Conservation (phyloP, 2,113 vertebrate genomes). For the Carassius auratus region DNA sequence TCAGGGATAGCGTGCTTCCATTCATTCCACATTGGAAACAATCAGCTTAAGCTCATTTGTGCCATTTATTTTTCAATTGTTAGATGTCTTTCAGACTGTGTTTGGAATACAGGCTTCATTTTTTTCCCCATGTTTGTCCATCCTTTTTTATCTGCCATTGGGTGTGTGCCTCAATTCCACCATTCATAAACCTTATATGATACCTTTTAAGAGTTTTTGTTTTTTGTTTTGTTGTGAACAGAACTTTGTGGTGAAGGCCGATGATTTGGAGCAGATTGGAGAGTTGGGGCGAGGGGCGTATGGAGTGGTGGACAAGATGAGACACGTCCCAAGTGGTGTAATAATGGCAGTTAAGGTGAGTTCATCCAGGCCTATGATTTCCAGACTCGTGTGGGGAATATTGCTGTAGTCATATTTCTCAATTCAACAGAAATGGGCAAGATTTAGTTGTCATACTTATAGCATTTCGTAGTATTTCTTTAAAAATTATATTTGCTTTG, state of each 20-base stretch:
- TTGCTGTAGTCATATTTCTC: neutral
- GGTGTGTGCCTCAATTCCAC: neutral
- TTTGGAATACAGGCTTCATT: neutral
- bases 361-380: neutral
- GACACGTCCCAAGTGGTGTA: conserved; percentile 90
- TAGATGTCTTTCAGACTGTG: conserved; percentile 1
- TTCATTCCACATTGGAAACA: neutral
- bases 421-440: neutral
- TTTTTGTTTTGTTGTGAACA: conserved; percentile 59
- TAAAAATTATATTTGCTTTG: no score
- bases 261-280: conserved; percentile 93
- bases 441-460: neutral
- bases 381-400: neutral
- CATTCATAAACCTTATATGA: neutral
- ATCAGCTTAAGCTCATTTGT: neutral
- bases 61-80: neutral
- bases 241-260: conserved; percentile 98
- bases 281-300: conserved; percentile 96
- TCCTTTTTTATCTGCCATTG: neutral
- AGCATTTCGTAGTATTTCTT: neutral
- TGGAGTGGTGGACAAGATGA: conserved; percentile 98
- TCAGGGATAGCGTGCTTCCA: neutral
- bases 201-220: no score
- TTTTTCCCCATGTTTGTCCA: neutral
- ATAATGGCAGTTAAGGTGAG: conserved; percentile 99